Base-by-base conservation (phyloP, 2,888 invertebrate species). In the Oxyteleia sp. region DNA sequence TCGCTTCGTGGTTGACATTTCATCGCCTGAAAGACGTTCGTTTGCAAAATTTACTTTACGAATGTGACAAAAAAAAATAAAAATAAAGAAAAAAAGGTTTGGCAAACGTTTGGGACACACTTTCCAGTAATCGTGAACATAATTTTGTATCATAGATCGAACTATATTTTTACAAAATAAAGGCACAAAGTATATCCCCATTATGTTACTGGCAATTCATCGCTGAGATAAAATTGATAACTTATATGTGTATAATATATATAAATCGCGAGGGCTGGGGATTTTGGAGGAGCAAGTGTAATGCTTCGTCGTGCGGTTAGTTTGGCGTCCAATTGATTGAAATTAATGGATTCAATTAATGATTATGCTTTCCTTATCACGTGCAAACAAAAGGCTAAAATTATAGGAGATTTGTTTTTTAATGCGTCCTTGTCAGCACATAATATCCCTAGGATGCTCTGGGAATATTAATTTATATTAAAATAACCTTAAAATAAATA, bases 81-180 rank as follows among this genome's bases (percentile, higher is more conserved):
- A n/a, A n/a, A n/a, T n/a, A n/a, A n/a, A n/a, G n/a, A n/a, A n/a
- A n/a, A n/a, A n/a, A n/a, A n/a, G n/a, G 15, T 59, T 68, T 61
- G 51, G 69, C 63, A 55, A 64, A 49, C 11, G 4, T 47, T 66
- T 66, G 23, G n/a, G 38, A 64, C 45, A 55, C 63, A 69, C 38
- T 63, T 63, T 41, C 16, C 16, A 69, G 64, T 80, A 57, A 64
- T 74, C 49, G 38, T 82, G 69, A 84, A 68, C 49, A 84, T 75
- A 51, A 85, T 85, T 86, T 84, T 88, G 87, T 89, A 88, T 59
- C 16, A 85, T 87, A 87, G 64, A 71, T 84, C 61, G 71, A 88
- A 87, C 59, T 87, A 87, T n/a, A n/a, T 88, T 88, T 86, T 85
- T 89, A 71, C 88, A 81, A 49, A 72, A 66, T 80, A 76, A 84